Conservation (phyloP, 1,140 invertebrate species). For the Drosophila sucinea region DNA sequence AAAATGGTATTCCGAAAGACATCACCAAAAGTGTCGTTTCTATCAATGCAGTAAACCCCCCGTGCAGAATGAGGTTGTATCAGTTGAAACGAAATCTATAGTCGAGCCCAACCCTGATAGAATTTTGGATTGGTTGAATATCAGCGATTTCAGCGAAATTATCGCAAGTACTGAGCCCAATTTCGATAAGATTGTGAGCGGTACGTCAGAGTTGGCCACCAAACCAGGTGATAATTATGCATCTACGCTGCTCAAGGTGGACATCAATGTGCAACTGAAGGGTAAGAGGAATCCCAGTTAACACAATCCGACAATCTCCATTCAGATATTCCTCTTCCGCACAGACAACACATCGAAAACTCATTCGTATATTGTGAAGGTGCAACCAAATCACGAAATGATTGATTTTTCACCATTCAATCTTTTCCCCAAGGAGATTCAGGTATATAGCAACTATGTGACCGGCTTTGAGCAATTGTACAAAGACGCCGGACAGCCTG, state of each 20-base stretch:
- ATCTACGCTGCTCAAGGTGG: slow-evolving; percentile 33
- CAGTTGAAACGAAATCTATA: not conserved
- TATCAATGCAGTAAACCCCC: not conserved
- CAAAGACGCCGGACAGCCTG: slow-evolving; percentile 23
- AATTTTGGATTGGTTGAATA: slow-evolving; percentile 37
- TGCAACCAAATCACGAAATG: not conserved
- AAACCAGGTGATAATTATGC: slow-evolving; percentile 52
- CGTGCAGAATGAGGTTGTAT: not conserved
- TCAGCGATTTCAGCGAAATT: slow-evolving; percentile 39
- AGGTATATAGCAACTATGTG: slow-evolving; percentile 43
- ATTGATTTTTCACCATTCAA: slow-evolving; percentile 33
- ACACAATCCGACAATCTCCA: not conserved
- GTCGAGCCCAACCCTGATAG: not conserved
- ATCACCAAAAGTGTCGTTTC: too few relatives aligned
- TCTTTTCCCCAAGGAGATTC: slow-evolving; percentile 48
- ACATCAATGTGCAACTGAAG: slow-evolving; percentile 40
- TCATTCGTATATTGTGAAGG: slow-evolving; percentile 44
- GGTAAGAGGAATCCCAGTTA: slow-evolving; percentile 22
- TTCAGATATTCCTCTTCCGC: not conserved
- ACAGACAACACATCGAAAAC: slow-evolving; percentile 37
- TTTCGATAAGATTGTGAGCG: slow-evolving; percentile 44
- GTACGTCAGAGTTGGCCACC: slow-evolving; percentile 32
- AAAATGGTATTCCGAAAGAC: accelerated
- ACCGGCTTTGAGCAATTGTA: slow-evolving; percentile 49
- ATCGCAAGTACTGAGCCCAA: slow-evolving; percentile 34